Percentiles rank a stretch among this genome's conserved stretches.
phyloP scores from a whole-genome alignment of 2,888 invertebrate species.

The Cheilosia urbana region DNA sequence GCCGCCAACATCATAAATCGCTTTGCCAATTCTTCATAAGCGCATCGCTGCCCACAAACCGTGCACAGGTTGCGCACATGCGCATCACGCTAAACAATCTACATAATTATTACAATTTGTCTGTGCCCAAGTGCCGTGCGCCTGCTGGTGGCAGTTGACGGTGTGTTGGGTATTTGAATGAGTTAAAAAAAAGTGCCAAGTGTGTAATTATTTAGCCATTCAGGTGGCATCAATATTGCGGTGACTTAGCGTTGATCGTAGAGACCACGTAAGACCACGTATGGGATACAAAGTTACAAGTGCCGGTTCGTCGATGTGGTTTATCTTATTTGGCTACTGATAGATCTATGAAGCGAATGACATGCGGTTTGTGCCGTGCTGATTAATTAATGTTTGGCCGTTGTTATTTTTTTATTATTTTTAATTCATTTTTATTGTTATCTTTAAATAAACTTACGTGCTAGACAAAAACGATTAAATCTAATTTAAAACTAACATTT shows the following conservation, averaged over 20 bases:
- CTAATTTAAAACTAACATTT: no score
- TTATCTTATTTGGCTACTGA: constrained; percentile 49
- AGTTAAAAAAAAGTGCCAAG: constrained; percentile 15
- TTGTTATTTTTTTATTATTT: no score
- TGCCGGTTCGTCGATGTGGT: constrained; percentile 15
- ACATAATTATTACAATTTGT: background rate
- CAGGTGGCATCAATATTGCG: constrained; percentile 27
- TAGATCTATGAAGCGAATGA: constrained; percentile 28
- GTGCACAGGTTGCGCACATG: background rate
- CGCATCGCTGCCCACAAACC: background rate
- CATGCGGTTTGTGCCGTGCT: constrained; percentile 13
- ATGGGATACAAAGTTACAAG: constrained; percentile 1
- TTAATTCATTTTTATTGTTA: no score
- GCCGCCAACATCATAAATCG: constrained; percentile 28
- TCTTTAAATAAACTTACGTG: no score
- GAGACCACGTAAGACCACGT: background rate
- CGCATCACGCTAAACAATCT: background rate
- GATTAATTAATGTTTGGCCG: constrained; percentile 54
- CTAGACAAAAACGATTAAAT: no score
- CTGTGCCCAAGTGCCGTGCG: background rate
- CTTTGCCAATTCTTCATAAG: constrained; percentile 24
- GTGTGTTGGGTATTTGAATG: background rate
- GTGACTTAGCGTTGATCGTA: background rate
- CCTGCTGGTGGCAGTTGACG: background rate
- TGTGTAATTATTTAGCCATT: constrained; percentile 37